A percentile compares a stretch with the other conserved stretches of the same genome.
Evolutionary conservation across 2,888 invertebrate species (phyloP).

Genomic region (Mesopsocus fuscifrons): DNA sequence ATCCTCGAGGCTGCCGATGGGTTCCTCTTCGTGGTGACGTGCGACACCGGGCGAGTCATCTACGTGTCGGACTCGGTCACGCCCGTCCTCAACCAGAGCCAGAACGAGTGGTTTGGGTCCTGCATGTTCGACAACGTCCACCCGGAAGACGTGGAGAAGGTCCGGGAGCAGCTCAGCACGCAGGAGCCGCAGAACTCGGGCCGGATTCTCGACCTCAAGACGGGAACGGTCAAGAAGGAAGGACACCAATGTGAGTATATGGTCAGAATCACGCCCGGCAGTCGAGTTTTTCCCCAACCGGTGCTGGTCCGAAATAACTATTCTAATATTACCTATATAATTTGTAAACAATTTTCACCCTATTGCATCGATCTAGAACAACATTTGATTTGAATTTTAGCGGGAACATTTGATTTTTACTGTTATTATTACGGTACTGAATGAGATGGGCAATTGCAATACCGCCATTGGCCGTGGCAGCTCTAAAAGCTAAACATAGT

Average conservation of each 20-base stretch:
- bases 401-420: too few species aligned
- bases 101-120: conserved; percentile 94
- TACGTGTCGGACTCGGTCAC: conserved; percentile 98
- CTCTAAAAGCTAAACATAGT: too few species aligned
- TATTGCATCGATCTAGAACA: too few species aligned
- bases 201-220: conserved; percentile 89
- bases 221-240: conserved; percentile 97
- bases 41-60: conserved; percentile 91
- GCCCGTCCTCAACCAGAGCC: conserved; percentile 91
- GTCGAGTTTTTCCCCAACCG: too few species aligned
- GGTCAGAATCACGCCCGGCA: too few species aligned
- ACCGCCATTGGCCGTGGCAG: too few species aligned
- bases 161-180: conserved; percentile 91
- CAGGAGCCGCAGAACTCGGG: conserved; percentile 93
- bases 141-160: conserved; percentile 93
- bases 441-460: too few species aligned
- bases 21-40: conserved; percentile 89
- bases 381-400: too few species aligned
- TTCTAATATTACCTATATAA: too few species aligned
- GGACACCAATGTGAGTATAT: conserved; percentile 89
- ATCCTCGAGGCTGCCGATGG: conserved; percentile 99
- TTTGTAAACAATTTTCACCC: too few species aligned
- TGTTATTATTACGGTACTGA: too few species aligned
- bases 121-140: conserved; percentile 93
- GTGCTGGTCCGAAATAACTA: too few species aligned